Evolutionary conservation across 2,797 vertebrate genomes (phyloP), one percentile per base, ranked within the genome.

Genomic region (Octomys mimax): DNA sequence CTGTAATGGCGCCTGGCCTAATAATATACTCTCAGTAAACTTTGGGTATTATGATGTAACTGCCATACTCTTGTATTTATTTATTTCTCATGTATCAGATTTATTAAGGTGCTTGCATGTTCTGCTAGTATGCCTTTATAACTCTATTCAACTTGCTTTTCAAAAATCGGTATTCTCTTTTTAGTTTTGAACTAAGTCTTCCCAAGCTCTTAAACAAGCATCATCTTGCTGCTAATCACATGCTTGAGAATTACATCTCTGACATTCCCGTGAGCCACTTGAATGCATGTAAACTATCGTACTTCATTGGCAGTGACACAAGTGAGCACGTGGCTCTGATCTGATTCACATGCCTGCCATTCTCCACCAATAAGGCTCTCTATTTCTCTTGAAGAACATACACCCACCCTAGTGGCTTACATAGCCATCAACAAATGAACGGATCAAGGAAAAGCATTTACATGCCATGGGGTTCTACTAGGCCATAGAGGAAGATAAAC

Each of bases 201-300:
- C 39, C 70, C 52, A 81, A 33, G 14, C 24, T 66, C 36, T 49
- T 16, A 94, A 78, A 75, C 7, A 57, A 77, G 92, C 84, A 82
- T 75, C n/a, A 70, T 89, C 54, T 19, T 21, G 46, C 31, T 96
- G 71, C 24, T 85, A 95, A 93, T 66, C 68, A 42, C 57, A 42
- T 82, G 54, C n/a, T 94, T 92, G 49, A 90, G 18, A 82, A 61
- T 90, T 46, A 91, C 77, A 81, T 54, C 33, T 95, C 36, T 93
- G 73, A 78, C 6, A 31, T 96, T 92, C 10, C 66, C 16, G 21
- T 13, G 62, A 83, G 62, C 49, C 14, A 19, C 78, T 93, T 71
- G 71, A 26, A 54, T 79, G 6, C 68, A 36, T 39, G 6, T 80
- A 66, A 71, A 79, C 61, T 24, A 33, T 84, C 19, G n/a, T 13